Base-by-base conservation (phyloP, 1,140 invertebrate species). In the Drosophila suzukii region DNA sequence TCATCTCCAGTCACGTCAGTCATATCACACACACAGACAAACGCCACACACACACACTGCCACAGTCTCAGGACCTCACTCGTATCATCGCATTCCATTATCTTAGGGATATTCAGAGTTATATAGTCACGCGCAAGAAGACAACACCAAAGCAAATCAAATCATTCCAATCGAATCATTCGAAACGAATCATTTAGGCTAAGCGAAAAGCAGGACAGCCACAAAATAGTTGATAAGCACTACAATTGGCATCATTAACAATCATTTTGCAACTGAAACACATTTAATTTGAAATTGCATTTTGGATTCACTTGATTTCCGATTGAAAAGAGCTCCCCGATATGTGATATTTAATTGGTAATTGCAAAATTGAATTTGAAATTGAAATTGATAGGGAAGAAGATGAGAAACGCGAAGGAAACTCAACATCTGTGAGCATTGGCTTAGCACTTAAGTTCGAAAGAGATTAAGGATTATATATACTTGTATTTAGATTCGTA, bases 291-390 rank as follows among this genome's bases (percentile, higher is more conserved):
- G 84, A 7, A 62, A 79, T 88, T 88, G 83, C 55, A 65, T 59
- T 82, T 83, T 89, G 68, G n/a, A 70, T 71, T 63, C 68, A 71
- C 54, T 89, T 73, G 47, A 66, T 73, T 90, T 83, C 76, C 72
- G 60, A 68, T 68, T 78, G 57, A 91, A 91, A 90, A 91, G 89
- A 91, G 89, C 89, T 91, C 89, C 83, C 89, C 89, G 84, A 91
- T 83, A 91, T 91, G 89, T 91, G 89, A 91, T 91, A 91, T 90
- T 89, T 83, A 91, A 91, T 90, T 90, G 75, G 73, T 81, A 71
- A 71, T 70, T 76, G 55, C 49, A 81, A 84, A 81, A 79, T 70
- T 60, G 44, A 80, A 78, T 56, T 59, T 67, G 62, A 51, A 71
- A 60, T 61, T 54, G 56, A 81, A 61, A 41, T 30, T 36, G 59